Conservation (phyloP, 2,888 invertebrate genomes). For the Megalurothrips usitatus region DNA sequence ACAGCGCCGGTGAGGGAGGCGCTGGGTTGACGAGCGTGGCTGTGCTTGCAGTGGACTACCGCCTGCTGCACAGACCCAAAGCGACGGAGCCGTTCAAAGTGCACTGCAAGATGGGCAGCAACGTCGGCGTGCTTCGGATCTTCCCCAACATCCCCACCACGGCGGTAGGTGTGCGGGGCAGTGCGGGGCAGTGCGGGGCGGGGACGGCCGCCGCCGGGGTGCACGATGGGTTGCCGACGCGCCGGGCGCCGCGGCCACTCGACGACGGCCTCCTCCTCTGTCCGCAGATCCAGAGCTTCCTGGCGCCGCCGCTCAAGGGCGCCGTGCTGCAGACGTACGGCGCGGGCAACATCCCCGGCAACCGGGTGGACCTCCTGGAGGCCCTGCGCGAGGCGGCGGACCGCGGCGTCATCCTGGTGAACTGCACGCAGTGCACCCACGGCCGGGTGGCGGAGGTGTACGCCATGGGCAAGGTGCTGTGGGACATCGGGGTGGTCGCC, state of each 20-base stretch:
- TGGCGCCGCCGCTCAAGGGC: constrained; percentile 72
- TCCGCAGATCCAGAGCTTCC: constrained; percentile 56
- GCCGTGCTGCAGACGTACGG: constrained; percentile 91
- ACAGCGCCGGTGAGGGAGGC: no score
- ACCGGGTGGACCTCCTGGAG: constrained; percentile 71
- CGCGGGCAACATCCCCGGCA: constrained; percentile 85
- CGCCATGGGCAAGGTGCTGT: constrained; percentile 74
- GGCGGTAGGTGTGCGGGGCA: constrained; percentile 49
- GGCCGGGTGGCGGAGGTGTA: constrained; percentile 79
- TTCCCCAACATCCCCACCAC: constrained; percentile 87
- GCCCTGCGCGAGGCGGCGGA: constrained; percentile 65
- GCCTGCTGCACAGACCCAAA: constrained; percentile 58
- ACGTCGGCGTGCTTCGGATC: constrained; percentile 80
- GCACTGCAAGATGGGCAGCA: constrained; percentile 68
- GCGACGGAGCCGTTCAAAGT: constrained; percentile 63
- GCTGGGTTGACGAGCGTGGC: neutral
- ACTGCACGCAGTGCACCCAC: constrained; percentile 83
- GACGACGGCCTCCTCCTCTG: neutral
- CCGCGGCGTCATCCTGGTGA: constrained; percentile 80
- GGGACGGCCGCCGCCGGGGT: neutral
- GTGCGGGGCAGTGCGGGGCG: neutral
- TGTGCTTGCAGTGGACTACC: constrained; percentile 56
- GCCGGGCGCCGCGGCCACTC: neutral
- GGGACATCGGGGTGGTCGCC: constrained; percentile 67
- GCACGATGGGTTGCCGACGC: neutral